Base-by-base conservation (phyloP, 2,113 vertebrate species). In the Ciconia boyciana region DNA sequence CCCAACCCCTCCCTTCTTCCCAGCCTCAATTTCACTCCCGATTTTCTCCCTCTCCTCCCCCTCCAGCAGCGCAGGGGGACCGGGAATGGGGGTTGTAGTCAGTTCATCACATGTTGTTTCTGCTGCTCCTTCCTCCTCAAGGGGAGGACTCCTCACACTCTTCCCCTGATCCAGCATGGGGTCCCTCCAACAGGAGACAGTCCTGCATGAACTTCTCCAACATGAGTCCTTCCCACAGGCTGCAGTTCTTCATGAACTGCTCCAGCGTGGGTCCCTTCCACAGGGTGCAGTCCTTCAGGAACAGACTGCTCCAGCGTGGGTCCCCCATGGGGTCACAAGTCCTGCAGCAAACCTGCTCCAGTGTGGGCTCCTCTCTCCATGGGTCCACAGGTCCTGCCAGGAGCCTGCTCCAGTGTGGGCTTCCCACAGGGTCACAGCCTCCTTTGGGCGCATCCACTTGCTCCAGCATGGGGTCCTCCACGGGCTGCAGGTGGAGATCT, bases 51-150 rank as follows among this genome's bases (percentile, higher is more conserved):
- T 31, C 11, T 39, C 2, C 6, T 71, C 3, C 6, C 6, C 5
- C 20, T 1, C 1, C 2, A 44, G 36, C 8, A 4, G 16, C 0
- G 0, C 41, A 57, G 15, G 22, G 20, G 22, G 20, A 25, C 0
- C 0, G 29, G 32, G 58, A 66, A 49, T 31, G 54, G 24, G 6
- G 6, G 2, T 21, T 81, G 32, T 1, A 7, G 17, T 57, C 71
- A 51, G 18, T 58, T 83, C 11, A n/a, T 87, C 24, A 19, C 25
- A 60, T 1, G 13, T 15, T 36, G 34, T 60, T 34, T 60, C 34
- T 60, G 58, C 58, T 3, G 21, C 34, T 75, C 22, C 34, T 62
- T 75, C 25, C 17, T 61, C 6, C 15, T 51, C 36, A 24, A 20
- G 39, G 39, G 39, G 39, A 39, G 39, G 39, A 39, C 39, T 39